Evolutionary conservation across 92 coral and sea anemone species (phyloP).

Genomic region (Epizoanthus illoricatus): DNA sequence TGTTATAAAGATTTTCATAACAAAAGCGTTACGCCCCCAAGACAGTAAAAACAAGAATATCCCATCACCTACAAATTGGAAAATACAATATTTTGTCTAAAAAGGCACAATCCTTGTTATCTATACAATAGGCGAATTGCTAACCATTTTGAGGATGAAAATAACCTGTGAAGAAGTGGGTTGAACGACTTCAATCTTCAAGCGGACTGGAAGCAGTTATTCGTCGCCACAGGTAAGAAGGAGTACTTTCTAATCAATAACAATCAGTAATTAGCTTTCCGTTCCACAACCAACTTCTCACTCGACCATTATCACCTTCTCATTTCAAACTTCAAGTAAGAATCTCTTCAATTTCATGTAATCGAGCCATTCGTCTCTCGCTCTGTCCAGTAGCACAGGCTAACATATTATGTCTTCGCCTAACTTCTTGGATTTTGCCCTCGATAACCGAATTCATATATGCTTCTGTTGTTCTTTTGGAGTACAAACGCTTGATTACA

Average conservation of each 20-base stretch:
- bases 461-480: neutral
- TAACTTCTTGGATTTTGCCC: neutral
- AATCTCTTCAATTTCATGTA: neutral
- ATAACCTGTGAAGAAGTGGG: neutral
- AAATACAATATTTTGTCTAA: constrained; percentile 30
- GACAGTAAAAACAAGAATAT: constrained; percentile 16
- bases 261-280: neutral
- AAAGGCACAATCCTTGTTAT: constrained; percentile 3
- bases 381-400: neutral
- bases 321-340: constrained; percentile 13
- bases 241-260: neutral
- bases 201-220: neutral
- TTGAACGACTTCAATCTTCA: neutral
- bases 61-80: constrained; percentile 28
- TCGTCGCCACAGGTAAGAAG: neutral
- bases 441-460: neutral
- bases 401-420: neutral
- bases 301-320: neutral
- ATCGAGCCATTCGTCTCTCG: neutral
- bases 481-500: neutral
- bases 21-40: constrained; percentile 20
- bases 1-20: constrained; percentile 33
- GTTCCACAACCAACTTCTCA: neutral
- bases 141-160: neutral
- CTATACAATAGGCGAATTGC: neutral